Percentiles rank a stretch among this genome's conserved stretches.
Conservation (phyloP, 2,797 vertebrate species). For the Falco novaeseelandiae region DNA sequence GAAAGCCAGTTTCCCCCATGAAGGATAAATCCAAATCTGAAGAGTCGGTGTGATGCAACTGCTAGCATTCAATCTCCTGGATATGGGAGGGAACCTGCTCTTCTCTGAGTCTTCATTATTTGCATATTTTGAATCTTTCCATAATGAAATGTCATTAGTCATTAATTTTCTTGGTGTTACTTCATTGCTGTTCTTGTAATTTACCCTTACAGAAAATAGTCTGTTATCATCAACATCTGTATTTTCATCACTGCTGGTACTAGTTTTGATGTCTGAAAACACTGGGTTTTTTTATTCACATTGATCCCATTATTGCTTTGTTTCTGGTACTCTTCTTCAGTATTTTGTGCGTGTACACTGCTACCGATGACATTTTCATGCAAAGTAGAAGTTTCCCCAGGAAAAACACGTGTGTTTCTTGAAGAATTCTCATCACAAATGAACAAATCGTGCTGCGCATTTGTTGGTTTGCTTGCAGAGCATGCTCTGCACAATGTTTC, state of each 20-base stretch:
- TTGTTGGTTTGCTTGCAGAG: not conserved
- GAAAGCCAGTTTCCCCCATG: not conserved
- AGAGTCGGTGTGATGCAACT: not conserved
- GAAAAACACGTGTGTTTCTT: not conserved
- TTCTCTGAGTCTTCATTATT: not conserved
- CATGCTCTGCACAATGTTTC: conserved; percentile 17
- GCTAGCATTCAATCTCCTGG: not conserved
- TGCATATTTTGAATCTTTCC: not conserved
- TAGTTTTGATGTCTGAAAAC: not conserved
- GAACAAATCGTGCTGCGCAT: accelerated
- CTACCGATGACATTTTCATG: not conserved
- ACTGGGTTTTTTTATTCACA: accelerated
- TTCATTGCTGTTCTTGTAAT: not conserved
- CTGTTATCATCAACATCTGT: accelerated
- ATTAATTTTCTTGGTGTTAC: not conserved
- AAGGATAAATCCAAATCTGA: not conserved
- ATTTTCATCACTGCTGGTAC: accelerated
- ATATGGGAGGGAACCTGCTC: not conserved
- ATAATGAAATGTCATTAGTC: not conserved
- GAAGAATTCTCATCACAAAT: not conserved
- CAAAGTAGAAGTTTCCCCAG: not conserved
- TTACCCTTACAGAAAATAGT: not conserved
- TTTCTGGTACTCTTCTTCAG: not conserved
- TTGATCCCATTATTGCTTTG: not conserved
- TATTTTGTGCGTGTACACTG: not conserved